Percentiles rank a stretch among this genome's conserved stretches.
Evolutionary conservation across 2,113 vertebrate genomes (phyloP).

Genomic region (Mola mola): DNA sequence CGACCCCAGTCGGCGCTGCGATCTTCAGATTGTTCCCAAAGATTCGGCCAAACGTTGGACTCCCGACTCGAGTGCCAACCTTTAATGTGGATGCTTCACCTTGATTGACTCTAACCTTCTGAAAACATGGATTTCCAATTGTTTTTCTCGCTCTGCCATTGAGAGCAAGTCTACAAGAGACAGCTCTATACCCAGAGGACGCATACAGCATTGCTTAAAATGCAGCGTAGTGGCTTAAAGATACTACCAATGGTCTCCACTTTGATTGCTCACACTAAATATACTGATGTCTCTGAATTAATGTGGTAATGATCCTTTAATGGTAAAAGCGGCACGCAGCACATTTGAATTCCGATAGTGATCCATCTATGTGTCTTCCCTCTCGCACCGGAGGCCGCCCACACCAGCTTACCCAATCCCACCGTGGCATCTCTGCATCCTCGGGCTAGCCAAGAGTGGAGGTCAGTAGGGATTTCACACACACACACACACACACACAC

Average conservation of each 20-base stretch:
- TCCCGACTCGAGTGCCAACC: too few species aligned
- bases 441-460: constrained; percentile 54
- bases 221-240: not conserved
- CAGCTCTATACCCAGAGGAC: not conserved
- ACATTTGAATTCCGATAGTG: constrained; percentile 33
- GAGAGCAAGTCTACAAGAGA: not conserved
- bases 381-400: constrained; percentile 39
- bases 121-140: not conserved
- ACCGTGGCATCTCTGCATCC: constrained; percentile 56
- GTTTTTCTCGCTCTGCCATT: too few species aligned
- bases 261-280: constrained; percentile 30
- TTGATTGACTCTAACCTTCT: not conserved
- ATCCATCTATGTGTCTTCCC: constrained; percentile 31
- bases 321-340: constrained; percentile 11
- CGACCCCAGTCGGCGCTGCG: too few species aligned
- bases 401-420: constrained; percentile 52
- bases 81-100: too few species aligned
- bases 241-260: constrained; percentile 1
- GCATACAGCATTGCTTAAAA: constrained; percentile 16
- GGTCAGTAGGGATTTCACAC: constrained; percentile 14
- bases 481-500: constrained; percentile 17
- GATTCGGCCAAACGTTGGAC: too few species aligned
- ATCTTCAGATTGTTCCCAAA: too few species aligned
- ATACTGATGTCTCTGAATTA: constrained; percentile 30
- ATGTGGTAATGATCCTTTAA: constrained; percentile 32